Conservation (phyloP, 2,888 invertebrate genomes). For the Nebria salina region DNA sequence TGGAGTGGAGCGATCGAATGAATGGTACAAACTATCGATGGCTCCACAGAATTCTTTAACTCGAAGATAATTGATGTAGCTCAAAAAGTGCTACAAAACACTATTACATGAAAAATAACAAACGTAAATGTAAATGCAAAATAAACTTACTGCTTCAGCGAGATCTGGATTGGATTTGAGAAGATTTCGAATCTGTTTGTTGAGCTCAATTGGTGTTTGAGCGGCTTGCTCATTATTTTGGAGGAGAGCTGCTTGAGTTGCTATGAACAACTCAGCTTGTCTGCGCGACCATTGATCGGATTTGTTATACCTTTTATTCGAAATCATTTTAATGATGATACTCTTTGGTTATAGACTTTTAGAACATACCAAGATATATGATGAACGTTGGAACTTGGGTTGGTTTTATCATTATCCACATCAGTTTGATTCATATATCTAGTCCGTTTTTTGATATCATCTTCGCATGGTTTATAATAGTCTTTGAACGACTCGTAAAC, state of each 20-base stretch:
- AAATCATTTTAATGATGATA: conserved; percentile 33
- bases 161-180: conserved; percentile 81
- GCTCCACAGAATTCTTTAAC: conserved; percentile 88
- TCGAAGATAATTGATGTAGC: conserved; percentile 88
- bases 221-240: conserved; percentile 86
- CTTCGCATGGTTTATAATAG: conserved; percentile 67
- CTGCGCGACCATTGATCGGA: conserved; percentile 83
- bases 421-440: conserved; percentile 29
- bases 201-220: conserved; percentile 78
- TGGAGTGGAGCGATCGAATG: conserved; percentile 75
- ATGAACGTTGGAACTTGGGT: conserved; percentile 3
- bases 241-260: conserved; percentile 84
- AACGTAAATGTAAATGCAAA: no score
- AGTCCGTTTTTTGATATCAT: conserved; percentile 31
- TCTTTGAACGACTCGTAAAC: conserved; percentile 76
- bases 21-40: conserved; percentile 81
- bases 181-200: conserved; percentile 77
- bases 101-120: no score
- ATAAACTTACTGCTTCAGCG: conserved; percentile 76
- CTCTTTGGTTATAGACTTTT: neutral
- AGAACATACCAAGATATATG: conserved; percentile 26
- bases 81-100: conserved; percentile 82
- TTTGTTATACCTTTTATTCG: conserved; percentile 59
- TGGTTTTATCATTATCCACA: conserved; percentile 16
- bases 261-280: conserved; percentile 89